Percentiles rank a stretch among this genome's conserved stretches.
These are phyloP conservation scores for Siniperca obscura DNA, from an alignment of 2,797 vertebrate species.

Conservation along the genomic window DNA sequence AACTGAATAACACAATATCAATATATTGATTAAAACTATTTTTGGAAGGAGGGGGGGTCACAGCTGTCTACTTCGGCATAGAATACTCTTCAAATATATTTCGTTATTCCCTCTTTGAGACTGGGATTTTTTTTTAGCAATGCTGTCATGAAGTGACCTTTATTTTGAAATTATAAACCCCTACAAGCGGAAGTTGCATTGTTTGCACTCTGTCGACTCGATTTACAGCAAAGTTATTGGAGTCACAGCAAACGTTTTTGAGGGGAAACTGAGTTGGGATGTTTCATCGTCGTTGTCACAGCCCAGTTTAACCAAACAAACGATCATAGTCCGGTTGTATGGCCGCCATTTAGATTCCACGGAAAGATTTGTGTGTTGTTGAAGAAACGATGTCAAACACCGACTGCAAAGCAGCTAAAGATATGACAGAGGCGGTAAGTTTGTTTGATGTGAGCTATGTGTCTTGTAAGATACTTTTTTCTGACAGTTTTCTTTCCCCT, in stretches of 20 bases:
- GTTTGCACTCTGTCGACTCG: neutral
- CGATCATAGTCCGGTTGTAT: rapidly evolving
- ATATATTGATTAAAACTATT: no score
- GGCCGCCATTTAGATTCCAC: rapidly evolving
- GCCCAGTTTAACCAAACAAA: neutral
- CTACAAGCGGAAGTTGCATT: constrained; percentile 31
- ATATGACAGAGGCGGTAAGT: constrained; percentile 78
- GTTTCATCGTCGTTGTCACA: neutral
- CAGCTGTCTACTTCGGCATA: neutral
- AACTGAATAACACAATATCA: neutral
- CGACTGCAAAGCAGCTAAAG: constrained; percentile 63
- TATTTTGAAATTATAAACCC: constrained; percentile 48
- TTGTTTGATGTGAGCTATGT: neutral
- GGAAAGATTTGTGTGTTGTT: rapidly evolving
- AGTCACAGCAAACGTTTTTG: constrained; percentile 17
- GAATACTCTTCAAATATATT: neutral
- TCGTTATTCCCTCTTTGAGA: neutral
- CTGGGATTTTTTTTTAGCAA: no score
- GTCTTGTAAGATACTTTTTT: neutral
- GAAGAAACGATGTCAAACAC: constrained; percentile 73
- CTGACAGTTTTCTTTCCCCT: neutral
- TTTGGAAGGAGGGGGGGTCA: no score
- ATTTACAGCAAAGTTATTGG: constrained; percentile 58
- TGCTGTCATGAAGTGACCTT: neutral
- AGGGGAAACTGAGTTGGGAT: neutral